phyloP scores from a whole-genome alignment of 2,888 invertebrate genomes.

The Leptopilina myrica region DNA sequence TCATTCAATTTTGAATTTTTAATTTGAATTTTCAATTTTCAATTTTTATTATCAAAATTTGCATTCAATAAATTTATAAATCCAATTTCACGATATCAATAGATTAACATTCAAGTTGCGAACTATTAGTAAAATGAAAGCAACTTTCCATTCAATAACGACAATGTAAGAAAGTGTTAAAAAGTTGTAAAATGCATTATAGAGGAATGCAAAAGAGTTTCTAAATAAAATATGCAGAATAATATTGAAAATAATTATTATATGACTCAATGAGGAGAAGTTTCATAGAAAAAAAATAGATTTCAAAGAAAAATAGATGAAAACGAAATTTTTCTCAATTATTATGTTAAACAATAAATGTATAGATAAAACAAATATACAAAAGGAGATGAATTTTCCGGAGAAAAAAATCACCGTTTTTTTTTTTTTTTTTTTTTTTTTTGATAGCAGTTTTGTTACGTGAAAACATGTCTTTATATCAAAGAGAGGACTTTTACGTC shows the following conservation, averaged over 20 bases:
- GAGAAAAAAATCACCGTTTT: neutral
- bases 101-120: neutral
- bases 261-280: too few relatives aligned
- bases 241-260: too few relatives aligned
- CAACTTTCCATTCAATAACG: constrained; percentile 4
- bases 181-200: constrained; percentile 3
- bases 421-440: neutral
- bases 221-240: neutral
- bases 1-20: too few relatives aligned
- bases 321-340: too few relatives aligned
- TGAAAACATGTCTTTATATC: constrained; percentile 1
- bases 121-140: neutral
- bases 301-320: too few relatives aligned
- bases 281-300: neutral
- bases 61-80: too few relatives aligned
- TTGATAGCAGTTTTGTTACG: neutral
- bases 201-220: neutral
- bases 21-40: too few relatives aligned
- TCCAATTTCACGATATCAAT: neutral
- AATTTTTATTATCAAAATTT: too few relatives aligned
- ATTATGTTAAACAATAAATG: too few relatives aligned
- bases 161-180: constrained; percentile 2
- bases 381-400: too few relatives aligned
- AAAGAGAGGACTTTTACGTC: neutral
- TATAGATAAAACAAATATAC: too few relatives aligned